Conservation (phyloP, 2,113 vertebrate genomes). For the Cyprinodon brontotheroides region DNA sequence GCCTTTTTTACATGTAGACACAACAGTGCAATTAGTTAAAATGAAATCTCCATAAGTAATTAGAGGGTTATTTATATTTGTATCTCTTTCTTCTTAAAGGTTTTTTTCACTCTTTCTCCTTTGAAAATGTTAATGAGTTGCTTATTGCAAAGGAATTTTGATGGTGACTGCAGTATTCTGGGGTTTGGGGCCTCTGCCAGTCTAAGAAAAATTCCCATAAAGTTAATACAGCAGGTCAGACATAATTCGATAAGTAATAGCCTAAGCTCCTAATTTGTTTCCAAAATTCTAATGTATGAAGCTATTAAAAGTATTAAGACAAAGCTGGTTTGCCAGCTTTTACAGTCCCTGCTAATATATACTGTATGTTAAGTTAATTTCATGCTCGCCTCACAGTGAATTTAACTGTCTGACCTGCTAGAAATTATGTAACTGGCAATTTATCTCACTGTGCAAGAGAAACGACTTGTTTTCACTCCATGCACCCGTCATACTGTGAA, state of each 20-base stretch:
- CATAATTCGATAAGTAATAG: conserved; percentile 64
- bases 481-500: neutral
- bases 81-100: neutral
- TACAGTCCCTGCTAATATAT: conserved; percentile 28
- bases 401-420: conserved; percentile 15
- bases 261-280: conserved; percentile 65
- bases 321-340: conserved; percentile 52
- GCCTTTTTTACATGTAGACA: conserved; percentile 7
- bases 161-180: conserved; percentile 62
- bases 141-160: conserved; percentile 65
- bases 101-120: conserved; percentile 20
- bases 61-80: neutral
- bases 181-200: conserved; percentile 48
- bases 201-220: conserved; percentile 52
- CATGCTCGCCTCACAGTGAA: conserved; percentile 36
- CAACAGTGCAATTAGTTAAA: conserved; percentile 29
- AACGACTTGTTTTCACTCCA: conserved; percentile 16
- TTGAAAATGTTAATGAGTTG: conserved; percentile 12
- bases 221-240: conserved; percentile 65
- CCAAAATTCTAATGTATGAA: conserved; percentile 50
- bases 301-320: conserved; percentile 58
- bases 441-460: conserved; percentile 18
- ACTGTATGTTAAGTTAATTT: conserved; percentile 41
- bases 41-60: conserved; percentile 31
- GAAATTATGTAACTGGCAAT: conserved; percentile 43